Evolutionary conservation across 2,113 vertebrate genomes (phyloP), one percentile per base, ranked within the genome.

Genomic region (Fregetta grallaria): DNA sequence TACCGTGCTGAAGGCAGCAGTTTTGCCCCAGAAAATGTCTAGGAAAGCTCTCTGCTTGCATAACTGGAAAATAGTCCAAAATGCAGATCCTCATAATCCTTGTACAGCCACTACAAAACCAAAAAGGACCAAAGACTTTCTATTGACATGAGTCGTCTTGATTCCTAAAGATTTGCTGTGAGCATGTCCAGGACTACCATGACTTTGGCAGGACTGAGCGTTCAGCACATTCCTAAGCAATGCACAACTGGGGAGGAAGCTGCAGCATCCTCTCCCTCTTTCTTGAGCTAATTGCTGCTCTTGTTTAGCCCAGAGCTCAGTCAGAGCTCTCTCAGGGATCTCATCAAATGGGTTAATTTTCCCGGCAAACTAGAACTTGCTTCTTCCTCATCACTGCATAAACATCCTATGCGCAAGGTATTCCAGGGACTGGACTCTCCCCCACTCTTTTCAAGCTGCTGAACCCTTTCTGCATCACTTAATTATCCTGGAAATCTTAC

Each of bases 321-420:
- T 14, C 38, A 62, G 17, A 29, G 23, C 18, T 25, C 27, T 50
- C 26, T 44, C 26, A 4, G 21, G 13, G 15, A 50, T 13, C 8
- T 27, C 7, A 3, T 29, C 14, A 68, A 70, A 59, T 10, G 20
- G 17, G 23, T 44, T 61, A 5, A 8, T 79, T 83, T 87, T 22
- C 40, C 18, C 14, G 11, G 8, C 18, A 45, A 81, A 62, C 3
- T 2, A 14, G 16, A 27, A 21, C 70, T 73, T 65, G 10, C 7
- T 52, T 49, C 38, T 68, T 59, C 72, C 44, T 38, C 32, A 23
- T 49, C 38, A 53, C 49, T 19, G 21, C 4, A 0, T 29, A 25
- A 72, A 7, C 45, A 42, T 36, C 53, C 18, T 32, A 11, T 11
- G 20, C 0, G 0, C 13, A 36, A 32, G 5, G 8, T 27, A 7